phyloP scores from a whole-genome alignment of 2,797 vertebrate genomes.

The Discoglossus pictus region DNA sequence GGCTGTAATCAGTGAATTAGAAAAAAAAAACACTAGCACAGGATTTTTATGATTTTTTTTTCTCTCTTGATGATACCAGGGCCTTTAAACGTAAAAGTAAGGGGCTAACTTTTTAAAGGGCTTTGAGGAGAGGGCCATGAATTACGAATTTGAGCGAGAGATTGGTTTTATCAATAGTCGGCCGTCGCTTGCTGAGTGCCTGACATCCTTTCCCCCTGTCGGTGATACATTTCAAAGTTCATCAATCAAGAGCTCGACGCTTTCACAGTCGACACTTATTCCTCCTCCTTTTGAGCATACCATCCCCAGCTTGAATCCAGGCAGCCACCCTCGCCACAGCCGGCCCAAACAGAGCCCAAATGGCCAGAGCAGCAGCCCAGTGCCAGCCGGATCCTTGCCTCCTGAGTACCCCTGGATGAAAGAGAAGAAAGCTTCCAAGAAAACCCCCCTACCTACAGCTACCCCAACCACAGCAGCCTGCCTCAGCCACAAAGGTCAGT shows the following conservation, averaged over 20 bases:
- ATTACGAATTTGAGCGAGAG: conserved; percentile 99
- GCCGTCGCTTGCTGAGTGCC: conserved; percentile 99
- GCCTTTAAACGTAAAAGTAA: conserved; percentile 83
- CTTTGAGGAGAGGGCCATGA: conserved; percentile 92
- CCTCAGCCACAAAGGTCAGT: conserved; percentile 95
- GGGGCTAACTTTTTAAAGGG: conserved; percentile 83
- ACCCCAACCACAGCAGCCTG: conserved; percentile 76
- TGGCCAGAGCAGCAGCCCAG: conserved; percentile 81
- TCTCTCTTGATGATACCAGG: conserved; percentile 71
- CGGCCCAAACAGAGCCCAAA: conserved; percentile 84
- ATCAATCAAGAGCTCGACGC: conserved; percentile 99
- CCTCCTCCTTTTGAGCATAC: conserved; percentile 97
- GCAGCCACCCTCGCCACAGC: conserved; percentile 90
- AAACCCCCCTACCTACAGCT: conserved; percentile 75
- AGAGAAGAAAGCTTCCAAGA: conserved; percentile 94
- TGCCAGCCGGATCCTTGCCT: conserved; percentile 81
- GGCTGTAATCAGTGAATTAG: conserved; percentile 92
- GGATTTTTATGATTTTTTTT: conserved; percentile 90
- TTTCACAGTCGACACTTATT: conserved; percentile 96
- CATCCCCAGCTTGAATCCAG: conserved; percentile 90
- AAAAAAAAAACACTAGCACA: conserved; percentile 87
- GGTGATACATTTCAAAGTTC: conserved; percentile 99
- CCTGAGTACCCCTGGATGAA: conserved; percentile 98
- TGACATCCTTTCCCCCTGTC: conserved; percentile 98
- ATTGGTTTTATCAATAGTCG: conserved; percentile 99